phyloP scores from a whole-genome alignment of 2,888 invertebrate species.

The Girardia tigrina region DNA sequence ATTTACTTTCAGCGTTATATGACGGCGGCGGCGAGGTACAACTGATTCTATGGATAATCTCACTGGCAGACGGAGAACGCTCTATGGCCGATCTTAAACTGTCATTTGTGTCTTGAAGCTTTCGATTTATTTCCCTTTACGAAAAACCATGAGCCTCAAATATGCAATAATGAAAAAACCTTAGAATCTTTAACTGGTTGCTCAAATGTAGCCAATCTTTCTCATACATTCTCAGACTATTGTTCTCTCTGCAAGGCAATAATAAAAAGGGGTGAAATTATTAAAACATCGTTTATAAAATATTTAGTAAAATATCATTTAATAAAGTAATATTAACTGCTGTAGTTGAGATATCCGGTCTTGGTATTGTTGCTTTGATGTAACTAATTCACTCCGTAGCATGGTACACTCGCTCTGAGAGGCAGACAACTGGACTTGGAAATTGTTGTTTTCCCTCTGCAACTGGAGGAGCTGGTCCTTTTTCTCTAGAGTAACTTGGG shows the following conservation, averaged over 20 bases:
- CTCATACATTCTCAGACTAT: background rate
- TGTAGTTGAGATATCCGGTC: background rate
- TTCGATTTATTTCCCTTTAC: slow-evolving; percentile 53
- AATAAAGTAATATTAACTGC: background rate
- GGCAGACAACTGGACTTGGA: background rate
- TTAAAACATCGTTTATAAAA: too few relatives aligned
- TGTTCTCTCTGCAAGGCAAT: background rate
- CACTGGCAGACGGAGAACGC: slow-evolving; percentile 38
- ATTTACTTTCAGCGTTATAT: slow-evolving; percentile 16
- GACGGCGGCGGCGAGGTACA: slow-evolving; percentile 24
- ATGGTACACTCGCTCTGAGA: background rate
- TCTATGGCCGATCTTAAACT: slow-evolving; percentile 53
- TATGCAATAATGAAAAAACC: background rate
- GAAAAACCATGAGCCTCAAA: background rate
- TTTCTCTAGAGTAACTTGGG: background rate
- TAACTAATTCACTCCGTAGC: background rate
- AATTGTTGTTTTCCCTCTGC: background rate
- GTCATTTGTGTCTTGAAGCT: slow-evolving; percentile 56
- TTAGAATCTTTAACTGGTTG: background rate
- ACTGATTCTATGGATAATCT: slow-evolving; percentile 38
- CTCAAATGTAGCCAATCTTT: slow-evolving; percentile 3
- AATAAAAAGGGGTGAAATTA: background rate
- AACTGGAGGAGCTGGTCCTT: background rate
- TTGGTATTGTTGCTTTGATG: background rate
- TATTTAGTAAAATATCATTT: background rate